Evolutionary conservation across 2,888 invertebrate genomes (phyloP).

Genomic region (Diaprepes abbreviatus): DNA sequence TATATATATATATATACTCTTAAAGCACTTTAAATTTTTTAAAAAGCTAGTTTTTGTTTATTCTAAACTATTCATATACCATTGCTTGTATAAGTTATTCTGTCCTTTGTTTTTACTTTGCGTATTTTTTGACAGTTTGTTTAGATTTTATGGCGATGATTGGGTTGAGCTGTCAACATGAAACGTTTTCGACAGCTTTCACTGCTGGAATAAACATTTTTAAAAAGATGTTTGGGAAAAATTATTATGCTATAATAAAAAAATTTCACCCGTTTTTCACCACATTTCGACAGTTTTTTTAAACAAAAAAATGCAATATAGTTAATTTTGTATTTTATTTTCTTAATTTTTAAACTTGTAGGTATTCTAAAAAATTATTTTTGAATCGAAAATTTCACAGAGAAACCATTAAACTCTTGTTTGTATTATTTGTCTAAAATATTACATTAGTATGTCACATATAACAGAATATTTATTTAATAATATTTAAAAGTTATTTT

Average conservation of each 20-base stretch:
- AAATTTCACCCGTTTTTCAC: conserved; percentile 7
- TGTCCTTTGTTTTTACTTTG: conserved; percentile 26
- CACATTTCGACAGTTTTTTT: neutral
- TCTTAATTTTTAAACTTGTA: no score
- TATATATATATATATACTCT: no score
- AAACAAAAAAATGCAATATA: neutral
- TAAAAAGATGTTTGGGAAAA: conserved; percentile 28
- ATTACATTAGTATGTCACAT: no score
- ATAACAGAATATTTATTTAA: no score
- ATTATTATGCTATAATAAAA: conserved; percentile 10
- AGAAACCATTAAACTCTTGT: no score
- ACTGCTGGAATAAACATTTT: conserved; percentile 27
- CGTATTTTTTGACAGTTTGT: conserved; percentile 32
- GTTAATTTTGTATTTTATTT: neutral
- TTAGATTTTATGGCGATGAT: conserved; percentile 35
- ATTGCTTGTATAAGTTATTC: neutral
- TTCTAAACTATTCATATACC: neutral
- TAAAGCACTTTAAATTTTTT: no score
- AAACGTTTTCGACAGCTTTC: conserved; percentile 35
- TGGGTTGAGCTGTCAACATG: conserved; percentile 21
- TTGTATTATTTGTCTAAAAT: no score
- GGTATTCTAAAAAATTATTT: no score
- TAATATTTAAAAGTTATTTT: no score
- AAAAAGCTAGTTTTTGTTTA: neutral
- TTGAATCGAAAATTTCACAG: no score